These are phyloP conservation scores for Apis laboriosa DNA, from an alignment of 1,140 invertebrate genomes.

Conservation along the genomic window DNA sequence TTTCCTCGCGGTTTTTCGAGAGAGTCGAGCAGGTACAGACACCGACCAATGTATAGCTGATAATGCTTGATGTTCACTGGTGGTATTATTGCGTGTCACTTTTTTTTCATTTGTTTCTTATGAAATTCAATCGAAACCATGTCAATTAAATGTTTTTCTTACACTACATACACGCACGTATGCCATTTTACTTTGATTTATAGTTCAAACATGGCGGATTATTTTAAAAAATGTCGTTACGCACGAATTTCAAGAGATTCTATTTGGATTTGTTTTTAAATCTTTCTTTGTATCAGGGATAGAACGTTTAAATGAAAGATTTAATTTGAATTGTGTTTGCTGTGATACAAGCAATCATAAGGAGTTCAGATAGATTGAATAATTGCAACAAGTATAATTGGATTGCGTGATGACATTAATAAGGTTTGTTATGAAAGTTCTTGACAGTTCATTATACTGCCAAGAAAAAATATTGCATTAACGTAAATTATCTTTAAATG, in stretches of 20 bases:
- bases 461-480: not conserved
- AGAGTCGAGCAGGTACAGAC: constrained; percentile 57
- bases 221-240: not conserved
- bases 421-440: constrained; percentile 6
- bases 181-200: not conserved
- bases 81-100: constrained; percentile 39
- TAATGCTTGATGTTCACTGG: constrained; percentile 48
- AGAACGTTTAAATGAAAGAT: not conserved
- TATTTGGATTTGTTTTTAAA: not conserved
- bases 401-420: constrained; percentile 28
- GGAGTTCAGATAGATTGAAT: constrained; percentile 18
- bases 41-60: constrained; percentile 15
- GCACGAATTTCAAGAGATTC: not conserved
- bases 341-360: not conserved
- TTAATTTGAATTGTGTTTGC: not conserved
- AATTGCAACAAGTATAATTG: constrained; percentile 24
- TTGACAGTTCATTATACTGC: not conserved
- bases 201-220: too few species aligned
- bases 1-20: constrained; percentile 67
- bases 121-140: not conserved
- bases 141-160: too few species aligned
- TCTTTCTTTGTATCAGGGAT: too few species aligned
- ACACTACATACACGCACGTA: too few species aligned
- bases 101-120: not conserved
- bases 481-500: not conserved